Percentiles rank a stretch among this genome's conserved stretches.
Conservation (phyloP, 2,113 vertebrate species). For the Accipiter virgatus region DNA sequence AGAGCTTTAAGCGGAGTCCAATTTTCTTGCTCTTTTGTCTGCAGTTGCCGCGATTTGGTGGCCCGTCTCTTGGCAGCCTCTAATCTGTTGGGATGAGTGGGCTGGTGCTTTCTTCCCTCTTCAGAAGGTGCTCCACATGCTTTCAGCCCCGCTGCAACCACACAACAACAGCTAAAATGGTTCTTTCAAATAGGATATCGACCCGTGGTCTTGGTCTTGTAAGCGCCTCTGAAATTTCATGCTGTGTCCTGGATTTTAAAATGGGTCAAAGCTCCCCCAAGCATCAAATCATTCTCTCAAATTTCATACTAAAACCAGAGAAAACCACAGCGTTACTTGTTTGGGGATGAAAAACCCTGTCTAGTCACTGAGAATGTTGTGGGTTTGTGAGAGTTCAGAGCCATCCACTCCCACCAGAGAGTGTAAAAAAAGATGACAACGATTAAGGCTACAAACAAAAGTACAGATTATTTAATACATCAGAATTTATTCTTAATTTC, state of each 20-base stretch:
- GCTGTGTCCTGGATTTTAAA: conserved; percentile 8
- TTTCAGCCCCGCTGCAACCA: neutral
- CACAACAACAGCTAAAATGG: neutral
- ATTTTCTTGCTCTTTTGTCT: neutral
- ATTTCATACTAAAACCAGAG: neutral
- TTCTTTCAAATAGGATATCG: neutral
- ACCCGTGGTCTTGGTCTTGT: neutral
- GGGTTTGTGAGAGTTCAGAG: neutral
- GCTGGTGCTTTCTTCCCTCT: neutral
- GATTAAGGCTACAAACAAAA: neutral
- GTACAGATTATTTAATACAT: neutral
- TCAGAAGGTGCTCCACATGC: neutral
- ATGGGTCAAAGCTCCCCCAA: conserved; percentile 21
- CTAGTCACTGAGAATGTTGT: neutral
- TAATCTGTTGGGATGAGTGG: neutral
- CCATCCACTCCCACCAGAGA: neutral
- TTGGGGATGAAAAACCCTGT: neutral
- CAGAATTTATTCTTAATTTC: neutral
- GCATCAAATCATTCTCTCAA: neutral
- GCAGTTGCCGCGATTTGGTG: neutral
- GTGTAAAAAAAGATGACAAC: neutral
- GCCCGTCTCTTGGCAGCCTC: neutral
- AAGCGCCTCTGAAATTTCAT: neutral
- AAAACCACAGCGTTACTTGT: neutral
- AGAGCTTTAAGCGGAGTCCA: neutral